A percentile compares a stretch with the other conserved stretches of the same genome.
Conservation (phyloP, 2,113 vertebrate species). For the Hemiprocne comata region DNA sequence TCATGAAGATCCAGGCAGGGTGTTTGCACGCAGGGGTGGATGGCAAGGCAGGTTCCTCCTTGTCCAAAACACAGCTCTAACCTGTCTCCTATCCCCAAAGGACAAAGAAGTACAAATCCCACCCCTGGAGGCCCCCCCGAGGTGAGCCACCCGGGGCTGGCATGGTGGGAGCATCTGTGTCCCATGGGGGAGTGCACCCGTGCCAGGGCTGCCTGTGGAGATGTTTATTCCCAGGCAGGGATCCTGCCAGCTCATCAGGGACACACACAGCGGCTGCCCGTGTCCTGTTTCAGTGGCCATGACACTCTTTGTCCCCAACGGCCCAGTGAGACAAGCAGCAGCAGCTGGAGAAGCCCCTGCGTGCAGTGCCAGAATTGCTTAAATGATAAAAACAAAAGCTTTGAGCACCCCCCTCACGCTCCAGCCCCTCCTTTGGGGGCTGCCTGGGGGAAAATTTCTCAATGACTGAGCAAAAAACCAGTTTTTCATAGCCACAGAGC, state of each 20-base stretch:
- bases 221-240: not conserved
- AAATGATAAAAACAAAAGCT: not conserved
- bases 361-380: rapidly evolving
- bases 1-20: not conserved
- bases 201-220: not conserved
- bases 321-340: not conserved
- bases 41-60: not conserved
- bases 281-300: not conserved
- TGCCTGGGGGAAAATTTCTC: not conserved
- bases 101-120: not conserved
- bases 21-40: not conserved
- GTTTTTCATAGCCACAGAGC: rapidly evolving
- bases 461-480: not conserved
- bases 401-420: rapidly evolving
- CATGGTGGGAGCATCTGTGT: not conserved
- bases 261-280: rapidly evolving
- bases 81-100: not conserved
- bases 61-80: not conserved
- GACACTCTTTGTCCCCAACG: not conserved
- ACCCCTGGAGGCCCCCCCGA: not conserved
- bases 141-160: not conserved
- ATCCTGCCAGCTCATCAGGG: not conserved
- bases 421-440: not conserved
- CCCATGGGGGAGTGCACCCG: rapidly evolving
- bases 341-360: not conserved